These are phyloP conservation scores for Peromyscus aztecus DNA, from an alignment of 2,797 vertebrate species.

Conservation along the genomic window DNA sequence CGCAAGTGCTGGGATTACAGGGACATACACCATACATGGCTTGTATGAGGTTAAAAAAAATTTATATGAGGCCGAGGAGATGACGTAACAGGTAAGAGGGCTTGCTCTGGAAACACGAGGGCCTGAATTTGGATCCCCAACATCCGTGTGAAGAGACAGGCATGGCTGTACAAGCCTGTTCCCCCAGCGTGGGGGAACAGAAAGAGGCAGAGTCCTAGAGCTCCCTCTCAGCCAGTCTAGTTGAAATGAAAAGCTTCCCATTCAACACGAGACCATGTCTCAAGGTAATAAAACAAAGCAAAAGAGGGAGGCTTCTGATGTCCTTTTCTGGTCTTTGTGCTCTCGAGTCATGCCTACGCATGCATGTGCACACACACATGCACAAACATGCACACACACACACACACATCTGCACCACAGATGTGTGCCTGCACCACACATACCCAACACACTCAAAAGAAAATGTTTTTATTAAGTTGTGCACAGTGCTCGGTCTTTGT, in stretches of 20 bases:
- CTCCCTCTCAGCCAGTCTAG: not conserved
- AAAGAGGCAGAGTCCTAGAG: not conserved
- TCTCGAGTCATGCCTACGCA: not conserved
- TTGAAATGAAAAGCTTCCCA: not conserved
- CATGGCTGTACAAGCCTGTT: not conserved
- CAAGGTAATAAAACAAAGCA: not conserved
- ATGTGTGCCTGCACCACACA: not conserved
- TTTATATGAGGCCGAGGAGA: not conserved
- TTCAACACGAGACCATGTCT: not conserved
- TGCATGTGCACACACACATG: not conserved
- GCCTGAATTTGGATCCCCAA: not conserved
- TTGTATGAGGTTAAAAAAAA: not conserved
- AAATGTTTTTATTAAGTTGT: not conserved
- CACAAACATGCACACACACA: not conserved
- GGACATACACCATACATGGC: not conserved
- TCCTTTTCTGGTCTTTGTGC: not conserved
- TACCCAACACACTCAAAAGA: not conserved
- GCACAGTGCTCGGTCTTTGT: not conserved
- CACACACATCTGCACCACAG: not conserved
- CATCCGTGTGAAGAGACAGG: not conserved
- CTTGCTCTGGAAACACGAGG: not conserved
- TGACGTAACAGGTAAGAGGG: not conserved
- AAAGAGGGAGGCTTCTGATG: not conserved
- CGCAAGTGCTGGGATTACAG: not conserved
- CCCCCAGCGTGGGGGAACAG: not conserved